These are phyloP conservation scores for Steinernema khuongi DNA, from an alignment of 1,140 invertebrate species.

Conservation along the genomic window DNA sequence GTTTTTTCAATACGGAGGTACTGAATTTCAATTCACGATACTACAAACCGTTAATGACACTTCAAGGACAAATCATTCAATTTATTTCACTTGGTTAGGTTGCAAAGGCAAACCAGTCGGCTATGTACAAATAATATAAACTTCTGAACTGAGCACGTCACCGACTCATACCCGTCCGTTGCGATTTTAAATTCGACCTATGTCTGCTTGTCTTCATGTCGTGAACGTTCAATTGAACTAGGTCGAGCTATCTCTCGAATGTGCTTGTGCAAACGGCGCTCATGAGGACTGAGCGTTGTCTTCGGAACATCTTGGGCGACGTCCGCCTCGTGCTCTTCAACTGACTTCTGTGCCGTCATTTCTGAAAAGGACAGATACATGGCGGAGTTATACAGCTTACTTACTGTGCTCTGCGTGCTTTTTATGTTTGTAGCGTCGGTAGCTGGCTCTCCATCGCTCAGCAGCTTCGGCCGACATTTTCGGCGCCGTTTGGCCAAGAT, in stretches of 20 bases:
- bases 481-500: conserved; percentile 49
- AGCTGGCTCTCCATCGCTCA: conserved; percentile 52
- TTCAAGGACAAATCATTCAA: too few relatives aligned
- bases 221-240: conserved; percentile 17
- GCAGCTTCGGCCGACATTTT: conserved; percentile 56
- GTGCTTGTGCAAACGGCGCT: conserved; percentile 36
- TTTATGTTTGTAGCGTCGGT: conserved; percentile 50
- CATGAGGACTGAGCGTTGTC: neutral
- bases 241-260: conserved; percentile 36
- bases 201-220: neutral
- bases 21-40: too few relatives aligned
- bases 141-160: too few relatives aligned
- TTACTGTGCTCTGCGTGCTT: conserved; percentile 46
- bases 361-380: conserved; percentile 27
- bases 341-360: conserved; percentile 22
- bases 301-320: neutral
- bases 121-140: too few relatives aligned
- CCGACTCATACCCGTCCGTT: too few relatives aligned
- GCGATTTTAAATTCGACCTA: too few relatives aligned
- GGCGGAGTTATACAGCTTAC: neutral
- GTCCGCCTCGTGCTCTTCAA: conserved; percentile 11
- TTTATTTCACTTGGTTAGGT: too few relatives aligned
- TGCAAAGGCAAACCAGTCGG: too few relatives aligned
- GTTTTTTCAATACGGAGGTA: too few relatives aligned
- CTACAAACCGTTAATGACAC: too few relatives aligned